Evolutionary conservation across 2,113 vertebrate genomes (phyloP).

Genomic region (Gnathonemus longibarbis): DNA sequence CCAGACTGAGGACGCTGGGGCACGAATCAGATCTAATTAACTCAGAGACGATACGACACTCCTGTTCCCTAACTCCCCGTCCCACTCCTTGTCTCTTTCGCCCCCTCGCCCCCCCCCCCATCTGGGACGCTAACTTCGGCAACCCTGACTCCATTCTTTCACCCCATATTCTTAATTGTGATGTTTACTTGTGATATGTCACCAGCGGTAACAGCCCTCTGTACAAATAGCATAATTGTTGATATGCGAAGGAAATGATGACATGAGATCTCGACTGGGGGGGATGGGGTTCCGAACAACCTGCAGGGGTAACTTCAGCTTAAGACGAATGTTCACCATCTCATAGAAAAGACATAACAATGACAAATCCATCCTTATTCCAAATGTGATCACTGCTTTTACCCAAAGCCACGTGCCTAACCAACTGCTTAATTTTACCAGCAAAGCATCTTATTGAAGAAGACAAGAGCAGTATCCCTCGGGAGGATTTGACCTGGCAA

Average conservation of each 20-base stretch:
- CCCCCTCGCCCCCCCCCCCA: not conserved
- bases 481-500: not conserved
- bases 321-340: not conserved
- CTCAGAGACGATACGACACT: constrained; percentile 65
- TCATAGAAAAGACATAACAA: not conserved
- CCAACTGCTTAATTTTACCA: not conserved
- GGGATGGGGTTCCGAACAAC: not conserved
- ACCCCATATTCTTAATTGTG: not conserved
- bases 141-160: not conserved
- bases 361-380: not conserved
- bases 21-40: constrained; percentile 80
- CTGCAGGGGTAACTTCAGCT: not conserved
- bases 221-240: not conserved
- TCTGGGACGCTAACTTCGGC: not conserved
- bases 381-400: not conserved
- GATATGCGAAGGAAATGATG: not conserved
- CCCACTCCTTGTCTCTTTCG: not conserved
- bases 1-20: constrained; percentile 65
- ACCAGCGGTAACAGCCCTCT: not conserved
- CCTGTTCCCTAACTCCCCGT: constrained; percentile 35
- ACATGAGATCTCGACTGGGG: not conserved
- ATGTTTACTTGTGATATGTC: not conserved
- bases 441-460: not conserved
- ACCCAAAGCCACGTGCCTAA: not conserved
- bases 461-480: not conserved